These are phyloP conservation scores for Meriones psammophilus DNA, from an alignment of 2,797 vertebrate species.

Conservation along the genomic window DNA sequence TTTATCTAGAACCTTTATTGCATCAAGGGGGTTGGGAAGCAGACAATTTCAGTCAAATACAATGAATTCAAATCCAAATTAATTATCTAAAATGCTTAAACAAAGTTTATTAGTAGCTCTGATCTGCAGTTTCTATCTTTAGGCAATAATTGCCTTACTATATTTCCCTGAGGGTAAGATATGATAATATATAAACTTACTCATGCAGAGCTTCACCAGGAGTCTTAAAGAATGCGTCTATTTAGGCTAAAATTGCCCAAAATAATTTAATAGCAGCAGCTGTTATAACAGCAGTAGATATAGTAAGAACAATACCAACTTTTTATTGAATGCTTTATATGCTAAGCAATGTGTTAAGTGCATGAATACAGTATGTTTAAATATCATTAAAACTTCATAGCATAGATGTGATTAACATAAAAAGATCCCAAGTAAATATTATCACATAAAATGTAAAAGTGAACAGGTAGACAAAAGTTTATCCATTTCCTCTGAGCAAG, in stretches of 20 bases:
- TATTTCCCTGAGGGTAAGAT: neutral
- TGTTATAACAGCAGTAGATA: neutral
- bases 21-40: neutral
- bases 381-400: neutral
- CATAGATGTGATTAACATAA: neutral
- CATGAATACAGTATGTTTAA: neutral
- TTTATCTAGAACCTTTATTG: neutral
- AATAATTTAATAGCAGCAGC: slow-evolving; percentile 9
- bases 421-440: neutral
- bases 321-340: slow-evolving; percentile 5
- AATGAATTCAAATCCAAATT: slow-evolving; percentile 15
- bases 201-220: neutral
- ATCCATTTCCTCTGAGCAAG: neutral
- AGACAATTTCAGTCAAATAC: neutral
- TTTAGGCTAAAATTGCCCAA: slow-evolving; percentile 13
- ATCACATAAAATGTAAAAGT: neutral
- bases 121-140: neutral
- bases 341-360: neutral
- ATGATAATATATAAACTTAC: neutral
- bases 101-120: neutral
- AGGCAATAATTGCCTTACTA: neutral
- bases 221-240: neutral
- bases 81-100: neutral
- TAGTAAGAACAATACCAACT: neutral
- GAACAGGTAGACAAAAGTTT: neutral